These are phyloP conservation scores for Mesaphorura yosii DNA, from an alignment of 1,140 invertebrate genomes.

Conservation along the genomic window DNA sequence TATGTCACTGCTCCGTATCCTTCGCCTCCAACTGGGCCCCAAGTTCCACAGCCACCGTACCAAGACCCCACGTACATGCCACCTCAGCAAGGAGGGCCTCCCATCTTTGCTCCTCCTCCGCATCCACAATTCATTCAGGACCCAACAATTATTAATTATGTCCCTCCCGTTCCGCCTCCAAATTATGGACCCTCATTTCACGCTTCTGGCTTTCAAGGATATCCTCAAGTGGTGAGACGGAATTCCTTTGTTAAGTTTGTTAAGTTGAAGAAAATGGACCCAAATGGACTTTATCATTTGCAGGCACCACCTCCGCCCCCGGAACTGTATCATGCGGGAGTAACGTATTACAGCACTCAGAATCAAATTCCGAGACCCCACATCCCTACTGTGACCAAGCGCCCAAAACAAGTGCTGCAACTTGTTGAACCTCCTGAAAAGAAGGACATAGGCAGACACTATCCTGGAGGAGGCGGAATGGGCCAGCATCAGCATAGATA, in stretches of 20 bases:
- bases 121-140: constrained; percentile 26
- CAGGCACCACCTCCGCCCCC: constrained; percentile 35
- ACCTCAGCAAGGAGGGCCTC: constrained; percentile 35
- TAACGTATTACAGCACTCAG: constrained; percentile 46
- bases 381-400: constrained; percentile 35
- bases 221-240: constrained; percentile 31
- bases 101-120: constrained; percentile 37
- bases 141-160: constrained; percentile 33
- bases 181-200: constrained; percentile 38
- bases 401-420: constrained; percentile 48
- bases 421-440: constrained; percentile 47
- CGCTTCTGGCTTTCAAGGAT: constrained; percentile 33
- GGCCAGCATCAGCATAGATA: background rate
- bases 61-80: constrained; percentile 35
- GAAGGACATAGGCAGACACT: background rate
- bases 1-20: constrained; percentile 28
- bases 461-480: background rate
- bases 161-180: constrained; percentile 38
- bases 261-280: background rate
- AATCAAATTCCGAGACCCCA: constrained; percentile 35
- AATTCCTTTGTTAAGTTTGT: background rate
- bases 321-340: constrained; percentile 47
- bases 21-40: constrained; percentile 21
- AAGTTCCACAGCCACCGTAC: constrained; percentile 33
- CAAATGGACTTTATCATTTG: background rate